Base-by-base conservation (phyloP, 37 sponge, comb jelly and placozoan species). In the Diacarnus erythraeanus region DNA sequence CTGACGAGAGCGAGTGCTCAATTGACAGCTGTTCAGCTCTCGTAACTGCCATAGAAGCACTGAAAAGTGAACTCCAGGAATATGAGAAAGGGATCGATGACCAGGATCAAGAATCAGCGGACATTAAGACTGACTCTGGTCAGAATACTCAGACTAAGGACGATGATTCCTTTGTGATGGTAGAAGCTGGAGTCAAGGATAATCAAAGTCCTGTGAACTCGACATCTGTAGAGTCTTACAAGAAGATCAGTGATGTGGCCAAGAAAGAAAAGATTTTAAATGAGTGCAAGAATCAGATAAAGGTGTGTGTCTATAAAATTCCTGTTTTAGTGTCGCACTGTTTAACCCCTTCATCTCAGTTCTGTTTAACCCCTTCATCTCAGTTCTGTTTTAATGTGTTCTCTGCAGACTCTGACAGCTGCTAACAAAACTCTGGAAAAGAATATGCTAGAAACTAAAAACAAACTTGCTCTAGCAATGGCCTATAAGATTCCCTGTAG, bases 251-350 rank as follows among this genome's bases (percentile, higher is more conserved):
- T n/a, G 79, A 68, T 68, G 51, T 42, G 21, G 77, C 63, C 2
- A 37, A 68, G 68, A 68, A 43, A 42, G 78, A 64, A 31, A 64
- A 43, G 67, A 20, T 56, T 30, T 27, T 66, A 37, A 58, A 26
- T 12, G 69, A 58, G 66, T 74, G 74, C 44, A 54, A 42, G 36
- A 54, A 74, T 74, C 74, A 54, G 58, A 54, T 60, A 9, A 59
- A 37, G 63, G 77, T 76, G 54, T 42, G 69, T 51, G 67, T 82
- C 75, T 72, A 64, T 59, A 64, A n/a, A n/a, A n/a, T n/a, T n/a
- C n/a, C n/a, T n/a, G n/a, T n/a, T n/a, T n/a, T n/a, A n/a, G n/a
- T n/a, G n/a, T n/a, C n/a, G n/a, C n/a, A n/a, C n/a, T n/a, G n/a
- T n/a, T n/a, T n/a, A n/a, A n/a, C n/a, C n/a, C n/a, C n/a, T n/a